phyloP scores from a whole-genome alignment of 2,113 vertebrate genomes.

The Microcebus ravelobensis region DNA sequence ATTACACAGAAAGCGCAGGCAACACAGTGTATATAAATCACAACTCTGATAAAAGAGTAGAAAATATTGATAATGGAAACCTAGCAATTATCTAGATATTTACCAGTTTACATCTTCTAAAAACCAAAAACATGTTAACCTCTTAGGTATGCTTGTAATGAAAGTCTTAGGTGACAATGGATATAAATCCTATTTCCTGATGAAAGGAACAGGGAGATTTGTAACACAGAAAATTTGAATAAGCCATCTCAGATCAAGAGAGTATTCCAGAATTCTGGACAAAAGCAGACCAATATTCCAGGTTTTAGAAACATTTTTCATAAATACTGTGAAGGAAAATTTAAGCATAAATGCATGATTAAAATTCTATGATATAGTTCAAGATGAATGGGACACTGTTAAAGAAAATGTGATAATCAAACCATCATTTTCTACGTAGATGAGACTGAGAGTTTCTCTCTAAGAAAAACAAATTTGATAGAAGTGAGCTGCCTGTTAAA shows the following conservation, averaged over 20 bases:
- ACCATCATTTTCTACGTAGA: neutral
- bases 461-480: neutral
- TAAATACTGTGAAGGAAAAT: neutral
- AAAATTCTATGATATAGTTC: neutral
- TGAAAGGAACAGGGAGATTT: neutral
- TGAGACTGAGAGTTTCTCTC: neutral
- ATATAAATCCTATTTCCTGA: neutral
- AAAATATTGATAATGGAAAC: neutral
- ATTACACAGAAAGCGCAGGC: neutral
- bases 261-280: neutral
- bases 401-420: neutral
- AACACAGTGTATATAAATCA: neutral
- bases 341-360: neutral
- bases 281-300: neutral
- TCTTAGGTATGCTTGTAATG: neutral
- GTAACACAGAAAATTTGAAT: neutral
- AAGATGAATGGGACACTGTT: neutral
- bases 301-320: neutral
- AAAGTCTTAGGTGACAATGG: neutral
- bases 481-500: neutral
- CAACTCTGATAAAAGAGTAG: rapidly evolving
- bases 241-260: neutral
- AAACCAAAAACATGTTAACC: neutral
- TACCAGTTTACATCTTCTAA: neutral
- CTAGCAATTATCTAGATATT: neutral